Evolutionary conservation across 2,888 invertebrate species (phyloP), one percentile per base, ranked within the genome.

Genomic region (Drosophila subsilvestris): DNA sequence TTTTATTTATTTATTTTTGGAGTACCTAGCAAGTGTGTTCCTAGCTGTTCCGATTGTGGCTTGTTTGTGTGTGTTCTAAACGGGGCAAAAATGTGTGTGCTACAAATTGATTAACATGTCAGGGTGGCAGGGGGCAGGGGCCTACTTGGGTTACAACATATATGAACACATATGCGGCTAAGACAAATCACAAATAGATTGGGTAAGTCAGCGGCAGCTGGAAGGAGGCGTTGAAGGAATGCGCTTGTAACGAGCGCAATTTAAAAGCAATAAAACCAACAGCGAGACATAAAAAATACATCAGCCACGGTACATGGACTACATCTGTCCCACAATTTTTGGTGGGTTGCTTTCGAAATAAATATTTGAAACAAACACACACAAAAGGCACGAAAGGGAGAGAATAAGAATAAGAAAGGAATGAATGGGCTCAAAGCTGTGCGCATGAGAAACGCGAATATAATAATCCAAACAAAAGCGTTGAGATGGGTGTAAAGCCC

Each of bases 361-460:
- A 63, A 63, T 66, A 66, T 66, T 63, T 70, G 71, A 69, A 69
- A 61, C 73, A 73, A 73, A 51, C 65, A 63, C 49, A 66, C 49
- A 67, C 10, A 45, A 10, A 49, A 37, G 20, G 20, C 18, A 20
- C 32, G 22, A 56, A 56, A 14, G 10, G 56, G 32, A 32, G 48
- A 10, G 44, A 9, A 48, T 37, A 20, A 10, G 44, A 9, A 48
- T 37, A 20, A 49, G 56, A 56, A 56, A 18, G 45, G 48, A 58
- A 62, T 59, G 59, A 48, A 62, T 58, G 59, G 59, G 55, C 67
- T 57, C 45, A 51, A 66, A 66, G 66, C 57, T 57, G 60, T 67
- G 74, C 57, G 68, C 76, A 67, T 83, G 85, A 83, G 76, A 83
- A 83, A 83, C 82, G 82, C 79, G 88, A 85, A 87, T 87, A 81